Evolutionary conservation across 2,888 invertebrate species (phyloP), one percentile per base, ranked within the genome.

Genomic region (Drosophila antonietae): DNA sequence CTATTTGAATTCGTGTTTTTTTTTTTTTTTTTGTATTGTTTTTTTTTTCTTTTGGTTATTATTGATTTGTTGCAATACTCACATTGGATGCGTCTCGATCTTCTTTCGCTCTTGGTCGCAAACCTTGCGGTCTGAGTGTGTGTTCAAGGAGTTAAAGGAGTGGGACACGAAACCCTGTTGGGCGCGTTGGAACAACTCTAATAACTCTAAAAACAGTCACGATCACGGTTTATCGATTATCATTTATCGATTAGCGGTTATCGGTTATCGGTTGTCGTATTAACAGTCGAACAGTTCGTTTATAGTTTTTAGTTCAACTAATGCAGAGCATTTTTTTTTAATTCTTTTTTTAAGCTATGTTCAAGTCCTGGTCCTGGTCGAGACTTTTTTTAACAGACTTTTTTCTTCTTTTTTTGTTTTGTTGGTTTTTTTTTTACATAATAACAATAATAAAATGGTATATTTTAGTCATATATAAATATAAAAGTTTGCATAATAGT

Each of bases 381-480:
- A 66, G 61, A 73, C 77, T 79, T 68, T 71, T 71, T 70, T 71
- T 71, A 71, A 65, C 52, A 65, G 28, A 28, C 55, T 68, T 73
- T 78, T 75, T 77, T 41, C 12, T 6, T 46, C 52, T 63, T 37
- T 72, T 76, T 77, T 73, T 41, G 53, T 37, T 53, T 68, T 58
- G 66, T 15, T 53, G 68, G 65, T 55, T 71, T 61, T 68, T 15
- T 67, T 57, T 89, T 82, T 86, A 81, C 85, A 88, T 83, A 85
- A 86, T 81, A 91, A 90, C 80, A 91, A 90, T 87, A 90, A 91
- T 91, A 91, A 91, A 91, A 91, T 91, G 90, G 84, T 91, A 91
- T 90, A 91, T 88, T 91, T 91, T 89, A 91, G 91, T 91, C 87
- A 91, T 91, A 81, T 85, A 78, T 76, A 80, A 88, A 83, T 88